Evolutionary conservation across 2,113 vertebrate genomes (phyloP).

Genomic region (Myotis davidii): DNA sequence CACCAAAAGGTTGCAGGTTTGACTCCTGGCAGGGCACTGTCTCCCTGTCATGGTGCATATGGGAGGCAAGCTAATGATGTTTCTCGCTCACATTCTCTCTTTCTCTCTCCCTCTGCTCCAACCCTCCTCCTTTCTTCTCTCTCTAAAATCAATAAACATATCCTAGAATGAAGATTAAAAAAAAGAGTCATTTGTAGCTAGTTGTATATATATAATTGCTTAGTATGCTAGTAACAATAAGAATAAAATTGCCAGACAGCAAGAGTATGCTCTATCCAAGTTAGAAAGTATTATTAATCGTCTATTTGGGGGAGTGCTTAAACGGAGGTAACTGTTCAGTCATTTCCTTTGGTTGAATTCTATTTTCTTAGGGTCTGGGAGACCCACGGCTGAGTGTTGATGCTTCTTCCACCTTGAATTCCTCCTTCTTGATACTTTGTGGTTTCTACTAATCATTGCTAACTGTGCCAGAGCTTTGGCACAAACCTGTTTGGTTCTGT

Average conservation of each 20-base stretch:
- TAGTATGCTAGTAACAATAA: neutral
- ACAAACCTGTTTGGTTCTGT: neutral
- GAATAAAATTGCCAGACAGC: neutral
- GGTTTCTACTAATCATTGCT: too few species aligned
- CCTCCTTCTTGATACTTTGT: neutral
- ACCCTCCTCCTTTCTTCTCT: neutral
- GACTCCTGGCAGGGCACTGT: neutral
- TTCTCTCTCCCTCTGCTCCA: neutral
- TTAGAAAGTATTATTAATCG: neutral
- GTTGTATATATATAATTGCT: neutral
- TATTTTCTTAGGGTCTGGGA: neutral
- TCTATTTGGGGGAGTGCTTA: neutral
- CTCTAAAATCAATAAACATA: neutral
- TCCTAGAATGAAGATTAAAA: neutral
- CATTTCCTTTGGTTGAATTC: neutral
- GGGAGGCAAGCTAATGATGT: neutral
- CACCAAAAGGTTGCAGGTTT: neutral
- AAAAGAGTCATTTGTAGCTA: neutral
- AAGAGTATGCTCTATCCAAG: neutral
- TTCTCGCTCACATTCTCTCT: neutral
- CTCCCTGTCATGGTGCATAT: neutral
- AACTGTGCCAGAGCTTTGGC: rapidly evolving
- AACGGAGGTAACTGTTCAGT: neutral
- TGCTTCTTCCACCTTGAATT: neutral
- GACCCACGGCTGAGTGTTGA: neutral